These are phyloP conservation scores for Spisula subtruncata DNA, from an alignment of 2,888 invertebrate species.

Conservation along the genomic window DNA sequence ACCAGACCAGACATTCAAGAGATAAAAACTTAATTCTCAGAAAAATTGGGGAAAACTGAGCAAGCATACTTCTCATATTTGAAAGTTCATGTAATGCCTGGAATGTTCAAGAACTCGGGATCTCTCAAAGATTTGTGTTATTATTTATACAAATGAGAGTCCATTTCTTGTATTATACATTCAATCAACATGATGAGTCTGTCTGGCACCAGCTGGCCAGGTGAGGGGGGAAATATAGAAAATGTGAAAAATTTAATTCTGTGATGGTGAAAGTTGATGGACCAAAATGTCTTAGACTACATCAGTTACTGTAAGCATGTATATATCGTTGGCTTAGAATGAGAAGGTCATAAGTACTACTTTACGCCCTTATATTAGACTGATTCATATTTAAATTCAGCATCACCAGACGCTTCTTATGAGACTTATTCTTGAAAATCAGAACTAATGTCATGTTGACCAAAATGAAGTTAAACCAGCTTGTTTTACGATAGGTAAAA, in stretches of 20 bases:
- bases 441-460: too few species aligned
- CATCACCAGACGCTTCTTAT: too few species aligned
- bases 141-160: conserved; percentile 16
- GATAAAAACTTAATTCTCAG: background rate
- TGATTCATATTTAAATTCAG: too few species aligned
- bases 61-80: conserved; percentile 4
- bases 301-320: too few species aligned
- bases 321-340: too few species aligned
- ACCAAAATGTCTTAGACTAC: background rate
- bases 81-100: background rate
- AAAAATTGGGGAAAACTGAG: background rate
- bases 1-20: background rate
- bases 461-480: too few species aligned
- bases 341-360: too few species aligned
- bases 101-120: background rate
- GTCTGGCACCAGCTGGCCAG: background rate
- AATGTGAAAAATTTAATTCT: too few species aligned
- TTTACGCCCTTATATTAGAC: too few species aligned
- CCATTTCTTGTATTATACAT: conserved; percentile 24
- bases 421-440: too few species aligned
- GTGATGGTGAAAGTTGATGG: background rate
- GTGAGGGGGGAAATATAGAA: background rate
- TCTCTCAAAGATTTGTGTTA: background rate
- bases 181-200: background rate
- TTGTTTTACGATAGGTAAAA: too few species aligned